Evolutionary conservation across 2,113 vertebrate species (phyloP).

Genomic region (Eubucco bourcierii): DNA sequence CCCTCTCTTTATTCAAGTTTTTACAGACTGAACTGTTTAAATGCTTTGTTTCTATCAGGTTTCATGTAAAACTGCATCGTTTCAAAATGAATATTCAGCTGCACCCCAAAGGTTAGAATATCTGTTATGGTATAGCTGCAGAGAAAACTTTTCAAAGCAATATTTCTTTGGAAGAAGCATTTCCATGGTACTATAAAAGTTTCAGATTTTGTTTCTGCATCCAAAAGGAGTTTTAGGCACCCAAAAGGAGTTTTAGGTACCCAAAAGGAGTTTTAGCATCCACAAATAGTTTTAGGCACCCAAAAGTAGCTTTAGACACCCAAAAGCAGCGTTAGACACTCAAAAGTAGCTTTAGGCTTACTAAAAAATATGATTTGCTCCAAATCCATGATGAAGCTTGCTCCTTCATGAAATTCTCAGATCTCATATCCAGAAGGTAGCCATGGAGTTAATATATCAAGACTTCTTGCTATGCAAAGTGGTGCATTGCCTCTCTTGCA

Average conservation of each 20-base stretch:
- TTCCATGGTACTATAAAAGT: neutral
- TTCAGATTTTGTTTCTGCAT: neutral
- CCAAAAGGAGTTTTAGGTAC: too few species aligned
- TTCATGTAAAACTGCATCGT: neutral
- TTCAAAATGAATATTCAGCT: neutral
- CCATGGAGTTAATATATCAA: neutral
- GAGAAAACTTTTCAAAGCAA: neutral
- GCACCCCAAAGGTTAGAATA: neutral
- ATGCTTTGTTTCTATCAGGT: neutral
- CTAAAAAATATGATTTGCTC: neutral
- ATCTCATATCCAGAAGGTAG: neutral
- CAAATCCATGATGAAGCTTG: neutral
- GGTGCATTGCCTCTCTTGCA: neutral
- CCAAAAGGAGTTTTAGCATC: neutral
- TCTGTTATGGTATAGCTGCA: neutral
- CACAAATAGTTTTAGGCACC: too few species aligned
- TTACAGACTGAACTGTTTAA: neutral
- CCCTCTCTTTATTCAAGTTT: neutral
- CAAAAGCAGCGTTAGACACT: too few species aligned
- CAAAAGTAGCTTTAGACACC: too few species aligned
- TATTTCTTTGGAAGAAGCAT: neutral
- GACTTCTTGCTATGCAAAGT: neutral
- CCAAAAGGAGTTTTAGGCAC: neutral
- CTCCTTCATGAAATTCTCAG: neutral
- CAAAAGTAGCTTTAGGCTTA: neutral